phyloP scores from a whole-genome alignment of 2,888 invertebrate genomes.

The Artemia sinica region DNA sequence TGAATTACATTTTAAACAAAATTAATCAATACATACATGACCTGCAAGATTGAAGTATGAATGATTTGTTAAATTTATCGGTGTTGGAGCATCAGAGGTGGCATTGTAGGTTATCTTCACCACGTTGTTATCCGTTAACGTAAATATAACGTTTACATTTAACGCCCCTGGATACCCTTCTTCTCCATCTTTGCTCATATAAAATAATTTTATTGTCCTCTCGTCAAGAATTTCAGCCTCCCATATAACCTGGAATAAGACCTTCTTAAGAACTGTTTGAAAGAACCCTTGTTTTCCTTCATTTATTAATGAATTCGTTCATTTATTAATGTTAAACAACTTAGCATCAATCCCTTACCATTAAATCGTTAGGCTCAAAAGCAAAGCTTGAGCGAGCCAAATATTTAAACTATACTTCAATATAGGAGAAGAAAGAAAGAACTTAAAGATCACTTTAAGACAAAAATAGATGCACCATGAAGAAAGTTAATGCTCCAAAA shows the following conservation, averaged over 20 bases:
- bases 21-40: conserved; percentile 43
- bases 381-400: too few species aligned
- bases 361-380: too few species aligned
- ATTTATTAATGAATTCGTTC: too few species aligned
- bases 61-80: conserved; percentile 70
- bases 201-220: conserved; percentile 49
- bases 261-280: too few species aligned
- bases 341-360: too few species aligned
- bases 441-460: too few species aligned
- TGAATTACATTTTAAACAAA: background rate
- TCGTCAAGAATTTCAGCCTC: conserved; percentile 40
- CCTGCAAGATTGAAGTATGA: conserved; percentile 83
- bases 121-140: conserved; percentile 50
- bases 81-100: conserved; percentile 55
- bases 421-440: too few species aligned
- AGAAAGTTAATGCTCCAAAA: too few species aligned
- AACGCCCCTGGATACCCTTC: conserved; percentile 80
- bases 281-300: too few species aligned
- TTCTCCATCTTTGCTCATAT: conserved; percentile 56
- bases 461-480: too few species aligned
- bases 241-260: conserved; percentile 44
- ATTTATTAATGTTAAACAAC: too few species aligned
- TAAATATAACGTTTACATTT: conserved; percentile 48
- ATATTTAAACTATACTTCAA: too few species aligned
- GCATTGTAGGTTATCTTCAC: conserved; percentile 57